phyloP scores from a whole-genome alignment of 1,140 invertebrate genomes.

The Solenopsis invicta region DNA sequence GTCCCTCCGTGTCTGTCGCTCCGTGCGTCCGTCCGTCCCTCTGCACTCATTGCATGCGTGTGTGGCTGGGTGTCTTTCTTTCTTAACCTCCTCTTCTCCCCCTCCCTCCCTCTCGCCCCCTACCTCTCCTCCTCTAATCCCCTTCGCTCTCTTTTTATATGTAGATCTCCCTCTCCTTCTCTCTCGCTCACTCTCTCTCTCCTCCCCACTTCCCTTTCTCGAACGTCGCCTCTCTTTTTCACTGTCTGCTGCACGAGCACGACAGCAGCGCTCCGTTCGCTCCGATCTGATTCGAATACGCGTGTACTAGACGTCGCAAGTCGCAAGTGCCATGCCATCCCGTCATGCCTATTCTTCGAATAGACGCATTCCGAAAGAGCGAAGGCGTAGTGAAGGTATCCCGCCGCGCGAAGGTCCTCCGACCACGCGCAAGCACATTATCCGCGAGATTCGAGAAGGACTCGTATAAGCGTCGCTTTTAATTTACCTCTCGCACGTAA shows the following conservation, averaged over 20 bases:
- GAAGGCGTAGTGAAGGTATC: background rate
- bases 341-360: background rate
- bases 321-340: no score
- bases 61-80: conserved; percentile 59
- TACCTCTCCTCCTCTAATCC: conserved; percentile 54
- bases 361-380: background rate
- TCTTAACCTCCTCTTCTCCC: conserved; percentile 32
- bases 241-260: conserved; percentile 2
- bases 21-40: conserved; percentile 64
- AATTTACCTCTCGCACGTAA: background rate
- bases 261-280: conserved; percentile 35
- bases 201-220: background rate
- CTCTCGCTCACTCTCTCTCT: conserved; percentile 27
- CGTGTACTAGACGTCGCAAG: conserved; percentile 36
- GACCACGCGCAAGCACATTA: no score
- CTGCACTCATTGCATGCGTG: conserved; percentile 62
- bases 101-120: conserved; percentile 59
- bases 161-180: background rate
- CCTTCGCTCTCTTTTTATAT: conserved; percentile 55
- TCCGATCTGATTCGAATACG: conserved; percentile 54
- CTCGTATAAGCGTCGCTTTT: no score
- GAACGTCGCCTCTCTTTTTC: conserved; percentile 47
- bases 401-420: no score
- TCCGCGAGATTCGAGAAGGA: no score
- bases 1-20: conserved; percentile 62